These are phyloP conservation scores for Cyaniris semiargus DNA, from an alignment of 2,888 invertebrate species.

Conservation along the genomic window DNA sequence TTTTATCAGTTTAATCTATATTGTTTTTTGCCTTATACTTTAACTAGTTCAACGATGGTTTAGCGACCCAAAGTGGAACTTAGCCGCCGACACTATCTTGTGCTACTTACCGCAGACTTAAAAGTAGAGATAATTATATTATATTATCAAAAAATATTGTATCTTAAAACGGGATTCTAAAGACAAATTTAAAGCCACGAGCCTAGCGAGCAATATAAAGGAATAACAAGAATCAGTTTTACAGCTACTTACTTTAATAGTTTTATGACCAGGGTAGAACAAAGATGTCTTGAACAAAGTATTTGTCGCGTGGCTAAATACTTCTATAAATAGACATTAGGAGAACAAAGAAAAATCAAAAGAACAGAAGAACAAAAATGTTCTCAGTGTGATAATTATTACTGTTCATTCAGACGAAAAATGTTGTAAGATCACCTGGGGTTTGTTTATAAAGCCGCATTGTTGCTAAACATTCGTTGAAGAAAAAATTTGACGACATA, in stretches of 20 bases:
- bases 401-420: not conserved
- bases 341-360: not conserved
- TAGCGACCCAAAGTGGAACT: no score
- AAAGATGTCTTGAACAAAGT: not conserved
- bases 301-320: conserved; percentile 13
- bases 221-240: conserved; percentile 18
- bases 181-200: not conserved
- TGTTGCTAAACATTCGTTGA: not conserved
- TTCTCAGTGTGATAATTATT: conserved; percentile 10
- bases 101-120: no score
- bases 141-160: no score
- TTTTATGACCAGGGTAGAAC: not conserved
- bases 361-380: not conserved
- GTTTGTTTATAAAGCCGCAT: conserved; percentile 1
- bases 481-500: not conserved
- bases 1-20: no score
- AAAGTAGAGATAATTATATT: no score
- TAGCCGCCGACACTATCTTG: no score
- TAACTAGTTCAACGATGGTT: no score
- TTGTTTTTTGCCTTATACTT: no score
- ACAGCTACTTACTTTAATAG: conserved; percentile 18
- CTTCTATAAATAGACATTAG: conserved; percentile 9
- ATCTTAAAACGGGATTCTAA: not conserved
- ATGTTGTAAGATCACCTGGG: not conserved
- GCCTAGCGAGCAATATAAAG: not conserved